These are phyloP conservation scores for Stictocephala bisonia DNA, from an alignment of 2,888 invertebrate species.

Conservation along the genomic window DNA sequence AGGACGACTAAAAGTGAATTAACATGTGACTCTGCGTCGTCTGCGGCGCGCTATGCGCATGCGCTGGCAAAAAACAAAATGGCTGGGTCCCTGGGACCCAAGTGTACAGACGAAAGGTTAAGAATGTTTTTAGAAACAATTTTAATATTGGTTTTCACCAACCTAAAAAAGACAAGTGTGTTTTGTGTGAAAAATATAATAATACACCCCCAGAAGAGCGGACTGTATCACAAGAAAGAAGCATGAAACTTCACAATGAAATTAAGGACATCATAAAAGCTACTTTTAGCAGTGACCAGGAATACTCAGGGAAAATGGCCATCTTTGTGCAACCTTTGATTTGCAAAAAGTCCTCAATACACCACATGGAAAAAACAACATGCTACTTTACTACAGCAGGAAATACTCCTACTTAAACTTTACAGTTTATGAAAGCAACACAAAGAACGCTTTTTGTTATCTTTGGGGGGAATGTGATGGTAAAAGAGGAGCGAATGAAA, in stretches of 20 bases:
- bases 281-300: constrained; percentile 10
- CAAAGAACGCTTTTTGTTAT: constrained; percentile 54
- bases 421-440: constrained; percentile 56
- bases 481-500: constrained; percentile 59
- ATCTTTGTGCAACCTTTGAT: constrained; percentile 51
- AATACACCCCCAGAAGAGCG: neutral
- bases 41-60: too few species aligned
- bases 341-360: constrained; percentile 59
- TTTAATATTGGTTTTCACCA: neutral
- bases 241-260: neutral
- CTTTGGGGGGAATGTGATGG: constrained; percentile 59
- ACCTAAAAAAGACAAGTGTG: constrained; percentile 5
- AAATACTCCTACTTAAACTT: constrained; percentile 57
- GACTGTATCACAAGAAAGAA: neutral
- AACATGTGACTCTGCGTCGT: too few species aligned
- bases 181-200: neutral
- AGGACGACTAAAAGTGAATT: too few species aligned
- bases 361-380: constrained; percentile 55
- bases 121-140: too few species aligned
- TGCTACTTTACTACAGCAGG: constrained; percentile 56
- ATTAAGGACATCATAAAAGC: constrained; percentile 13
- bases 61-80: too few species aligned
- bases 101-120: too few species aligned
- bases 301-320: neutral
- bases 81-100: too few species aligned